Conservation (phyloP, 2,797 vertebrate genomes). For the Decapterus maruadsi region DNA sequence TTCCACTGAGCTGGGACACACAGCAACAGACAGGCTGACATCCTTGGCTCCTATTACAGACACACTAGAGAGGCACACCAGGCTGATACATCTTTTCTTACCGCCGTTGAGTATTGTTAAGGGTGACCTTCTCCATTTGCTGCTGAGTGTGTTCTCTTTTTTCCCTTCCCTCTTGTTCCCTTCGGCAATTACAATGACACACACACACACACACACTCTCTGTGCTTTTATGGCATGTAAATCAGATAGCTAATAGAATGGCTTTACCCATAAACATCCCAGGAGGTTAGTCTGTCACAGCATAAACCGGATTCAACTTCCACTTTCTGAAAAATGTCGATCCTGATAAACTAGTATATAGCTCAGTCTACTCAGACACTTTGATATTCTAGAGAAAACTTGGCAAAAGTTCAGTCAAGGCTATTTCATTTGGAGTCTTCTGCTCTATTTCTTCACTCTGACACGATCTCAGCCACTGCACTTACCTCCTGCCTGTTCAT, state of each 20-base stretch:
- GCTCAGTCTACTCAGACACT: neutral
- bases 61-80: slow-evolving; percentile 2
- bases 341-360: neutral
- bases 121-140: slow-evolving; percentile 42
- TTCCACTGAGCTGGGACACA: slow-evolving; percentile 20
- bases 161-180: neutral
- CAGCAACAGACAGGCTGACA: slow-evolving; percentile 26
- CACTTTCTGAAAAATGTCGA: neutral
- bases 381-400: slow-evolving; percentile 6
- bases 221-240: neutral
- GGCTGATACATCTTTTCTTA: slow-evolving; percentile 4
- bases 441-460: neutral
- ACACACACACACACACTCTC: neutral
- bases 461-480: neutral
- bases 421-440: neutral
- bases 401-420: neutral
- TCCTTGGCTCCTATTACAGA: slow-evolving; percentile 39
- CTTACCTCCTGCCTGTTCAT: slow-evolving; percentile 20
- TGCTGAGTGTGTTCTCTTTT: neutral
- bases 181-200: slow-evolving; percentile 5
- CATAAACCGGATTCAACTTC: neutral
- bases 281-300: neutral
- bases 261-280: neutral
- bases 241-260: slow-evolving; percentile 7
- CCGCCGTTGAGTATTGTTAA: neutral